A percentile compares a stretch with the other conserved stretches of the same genome.
Conservation (phyloP, 2,113 vertebrate genomes). For the Hippocampus comes region DNA sequence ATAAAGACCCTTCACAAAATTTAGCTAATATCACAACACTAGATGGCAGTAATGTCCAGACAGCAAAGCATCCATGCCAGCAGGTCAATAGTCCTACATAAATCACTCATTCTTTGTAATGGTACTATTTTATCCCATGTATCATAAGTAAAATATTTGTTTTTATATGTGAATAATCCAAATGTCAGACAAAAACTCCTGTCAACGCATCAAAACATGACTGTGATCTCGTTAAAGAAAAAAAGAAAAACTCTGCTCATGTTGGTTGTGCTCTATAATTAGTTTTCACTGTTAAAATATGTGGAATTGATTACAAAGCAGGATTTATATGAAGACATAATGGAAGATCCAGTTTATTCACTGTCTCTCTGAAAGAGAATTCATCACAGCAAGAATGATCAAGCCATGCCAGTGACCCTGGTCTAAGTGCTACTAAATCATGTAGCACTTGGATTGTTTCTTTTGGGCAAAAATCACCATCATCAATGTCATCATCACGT, state of each 20-base stretch:
- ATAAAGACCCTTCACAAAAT: background rate
- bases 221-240: background rate
- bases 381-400: constrained; percentile 4
- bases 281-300: background rate
- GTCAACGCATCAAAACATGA: background rate
- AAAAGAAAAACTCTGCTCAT: background rate
- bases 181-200: background rate
- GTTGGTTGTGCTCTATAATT: background rate
- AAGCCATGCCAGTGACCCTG: constrained; percentile 17
- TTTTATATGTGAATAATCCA: background rate
- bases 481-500: background rate
- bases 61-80: constrained; percentile 14
- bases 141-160: background rate
- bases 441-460: constrained; percentile 9
- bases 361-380: constrained; percentile 23
- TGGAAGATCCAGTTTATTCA: constrained; percentile 25
- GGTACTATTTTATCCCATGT: background rate
- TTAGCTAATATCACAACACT: constrained; percentile 49
- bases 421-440: constrained; percentile 38
- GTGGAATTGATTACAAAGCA: constrained; percentile 1
- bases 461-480: background rate
- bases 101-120: background rate
- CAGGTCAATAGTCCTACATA: background rate
- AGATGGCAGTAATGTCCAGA: constrained; percentile 68
- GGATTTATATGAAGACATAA: constrained; percentile 8